phyloP scores from a whole-genome alignment of 2,888 invertebrate species.

The Drosophila paranaensis region DNA sequence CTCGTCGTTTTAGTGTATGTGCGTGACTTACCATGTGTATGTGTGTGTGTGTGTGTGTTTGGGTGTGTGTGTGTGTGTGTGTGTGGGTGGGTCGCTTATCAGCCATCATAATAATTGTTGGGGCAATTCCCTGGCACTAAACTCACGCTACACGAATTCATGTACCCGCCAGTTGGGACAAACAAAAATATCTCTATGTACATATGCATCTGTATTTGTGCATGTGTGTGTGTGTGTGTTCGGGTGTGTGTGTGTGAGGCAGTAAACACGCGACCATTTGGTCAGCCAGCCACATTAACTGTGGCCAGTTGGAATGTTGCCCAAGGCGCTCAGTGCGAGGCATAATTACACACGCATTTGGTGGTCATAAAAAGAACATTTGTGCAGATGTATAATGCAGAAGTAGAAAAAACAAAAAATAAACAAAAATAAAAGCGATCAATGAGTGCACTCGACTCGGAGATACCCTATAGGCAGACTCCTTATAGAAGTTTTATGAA shows the following conservation, averaged over 20 bases:
- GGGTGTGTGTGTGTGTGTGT: slow-evolving; percentile 13
- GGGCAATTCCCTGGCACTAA: slow-evolving; percentile 71
- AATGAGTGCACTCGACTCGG: not conserved
- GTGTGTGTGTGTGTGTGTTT: slow-evolving; percentile 12
- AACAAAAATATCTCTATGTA: slow-evolving; percentile 4
- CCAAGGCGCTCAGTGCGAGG: slow-evolving; percentile 50
- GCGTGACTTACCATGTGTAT: slow-evolving; percentile 48
- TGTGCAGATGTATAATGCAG: slow-evolving; percentile 56
- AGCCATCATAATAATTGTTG: slow-evolving; percentile 79
- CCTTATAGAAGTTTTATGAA: too few relatives aligned
- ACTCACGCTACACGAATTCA: slow-evolving; percentile 39
- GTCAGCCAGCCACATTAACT: slow-evolving; percentile 44
- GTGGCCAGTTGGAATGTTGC: slow-evolving; percentile 53
- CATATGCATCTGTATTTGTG: not conserved
- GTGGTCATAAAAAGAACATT: slow-evolving; percentile 74
- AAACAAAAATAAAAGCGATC: not conserved
- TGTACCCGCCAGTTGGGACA: slow-evolving; percentile 8
- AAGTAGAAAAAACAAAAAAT: slow-evolving; percentile 1
- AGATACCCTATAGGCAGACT: not conserved
- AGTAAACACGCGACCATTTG: slow-evolving; percentile 53
- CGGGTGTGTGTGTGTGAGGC: not conserved
- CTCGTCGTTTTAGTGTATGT: slow-evolving; percentile 51
- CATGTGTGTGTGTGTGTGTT: not conserved
- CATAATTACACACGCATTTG: slow-evolving; percentile 78
- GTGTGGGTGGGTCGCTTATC: slow-evolving; percentile 59